Conservation (phyloP, 2,797 vertebrate genomes). For the Cephalopachus bancanus region DNA sequence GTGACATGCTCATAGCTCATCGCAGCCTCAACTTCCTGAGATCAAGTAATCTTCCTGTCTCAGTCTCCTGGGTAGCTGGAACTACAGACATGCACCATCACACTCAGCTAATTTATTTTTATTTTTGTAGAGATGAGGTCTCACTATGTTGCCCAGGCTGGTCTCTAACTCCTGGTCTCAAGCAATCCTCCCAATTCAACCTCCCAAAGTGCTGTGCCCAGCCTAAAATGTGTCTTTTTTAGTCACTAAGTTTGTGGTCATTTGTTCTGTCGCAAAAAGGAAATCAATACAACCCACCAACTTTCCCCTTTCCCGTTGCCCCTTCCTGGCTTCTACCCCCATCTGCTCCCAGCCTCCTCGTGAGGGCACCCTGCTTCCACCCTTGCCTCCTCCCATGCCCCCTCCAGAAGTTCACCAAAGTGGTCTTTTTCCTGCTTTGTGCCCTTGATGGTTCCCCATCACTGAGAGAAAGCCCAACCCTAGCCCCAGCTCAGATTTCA, state of each 20-base stretch:
- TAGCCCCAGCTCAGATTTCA: neutral
- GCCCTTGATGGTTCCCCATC: neutral
- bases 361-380: neutral
- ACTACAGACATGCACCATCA: no score
- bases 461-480: neutral
- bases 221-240: neutral
- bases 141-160: no score
- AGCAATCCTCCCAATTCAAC: no score
- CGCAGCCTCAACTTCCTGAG: no score
- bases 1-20: no score
- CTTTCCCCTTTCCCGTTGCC: neutral
- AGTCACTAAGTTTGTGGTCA: neutral
- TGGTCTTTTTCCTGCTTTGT: neutral
- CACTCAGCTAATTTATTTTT: no score
- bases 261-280: neutral
- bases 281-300: neutral
- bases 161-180: no score
- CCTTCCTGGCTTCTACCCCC: neutral
- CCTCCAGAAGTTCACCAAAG: neutral
- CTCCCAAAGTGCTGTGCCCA: no score
- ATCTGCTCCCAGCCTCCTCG: neutral
- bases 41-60: no score
- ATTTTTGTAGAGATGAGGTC: no score
- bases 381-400: neutral
- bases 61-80: no score